phyloP scores from a whole-genome alignment of 1,140 invertebrate species.

The Thalassaphorura encarpata region DNA sequence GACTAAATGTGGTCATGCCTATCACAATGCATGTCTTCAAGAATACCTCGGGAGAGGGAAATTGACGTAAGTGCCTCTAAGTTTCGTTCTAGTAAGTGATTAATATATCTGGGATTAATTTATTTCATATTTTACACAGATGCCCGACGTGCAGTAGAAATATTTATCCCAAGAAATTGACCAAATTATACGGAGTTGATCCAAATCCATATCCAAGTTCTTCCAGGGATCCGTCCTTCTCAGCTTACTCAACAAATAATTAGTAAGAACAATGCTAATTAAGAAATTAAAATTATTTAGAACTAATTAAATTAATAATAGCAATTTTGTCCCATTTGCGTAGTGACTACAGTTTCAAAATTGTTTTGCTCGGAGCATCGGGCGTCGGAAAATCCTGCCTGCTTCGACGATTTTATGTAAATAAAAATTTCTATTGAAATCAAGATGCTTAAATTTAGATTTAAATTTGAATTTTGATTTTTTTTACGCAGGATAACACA shows the following conservation, averaged over 20 bases:
- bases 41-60: conserved; percentile 17
- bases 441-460: neutral
- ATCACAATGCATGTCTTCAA: conserved; percentile 19
- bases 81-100: neutral
- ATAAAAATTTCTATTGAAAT: neutral
- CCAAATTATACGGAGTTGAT: conserved; percentile 22
- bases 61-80: neutral
- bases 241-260: neutral
- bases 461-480: neutral
- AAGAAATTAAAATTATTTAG: neutral
- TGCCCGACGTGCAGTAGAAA: conserved; percentile 19
- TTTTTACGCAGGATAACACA: conserved; percentile 12
- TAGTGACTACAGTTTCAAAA: conserved; percentile 29
- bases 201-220: conserved; percentile 5
- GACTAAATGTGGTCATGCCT: conserved; percentile 22
- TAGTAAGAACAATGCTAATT: neutral
- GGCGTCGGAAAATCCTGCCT: conserved; percentile 29
- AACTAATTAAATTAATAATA: too few relatives aligned
- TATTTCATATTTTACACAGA: conserved; percentile 2
- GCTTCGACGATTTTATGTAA: conserved; percentile 25
- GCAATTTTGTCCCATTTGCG: too few relatives aligned
- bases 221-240: neutral
- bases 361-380: conserved; percentile 30
- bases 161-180: conserved; percentile 17
- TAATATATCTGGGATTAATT: neutral